Evolutionary conservation across 2,888 invertebrate species (phyloP), one percentile per base, ranked within the genome.

Genomic region (Pristionchus mayeri): DNA sequence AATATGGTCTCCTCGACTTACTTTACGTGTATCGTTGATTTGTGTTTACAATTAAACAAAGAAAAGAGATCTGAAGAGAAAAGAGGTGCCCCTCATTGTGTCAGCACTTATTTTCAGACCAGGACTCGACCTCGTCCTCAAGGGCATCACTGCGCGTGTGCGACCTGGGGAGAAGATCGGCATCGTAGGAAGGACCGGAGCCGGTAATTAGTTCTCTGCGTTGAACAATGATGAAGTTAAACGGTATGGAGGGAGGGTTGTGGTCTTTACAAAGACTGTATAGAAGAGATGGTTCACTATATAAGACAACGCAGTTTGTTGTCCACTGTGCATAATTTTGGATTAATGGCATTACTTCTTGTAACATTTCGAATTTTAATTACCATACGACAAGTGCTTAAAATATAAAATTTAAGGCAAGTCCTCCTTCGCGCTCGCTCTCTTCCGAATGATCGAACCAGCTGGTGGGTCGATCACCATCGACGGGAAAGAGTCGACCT

Each of bases 381-480:
- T n/a, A n/a, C n/a, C n/a, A n/a, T n/a, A n/a, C n/a, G n/a, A n/a
- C n/a, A n/a, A n/a, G n/a, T 44, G 44, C 13, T 44, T 6, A 44
- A 44, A 44, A 44, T 44, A 13, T 9, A 13, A 44, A 13, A 44
- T 85, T 84, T 24, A 85, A 90, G 97, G 97, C 90, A 97, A 97
- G 94, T 96, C 96, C 84, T 97, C 97, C 89, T 95, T 97, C 92
- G 97, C 97, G 3, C 94, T 97, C 81, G 95, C 96, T 0, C 94
- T 97, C 57, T 97, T 97, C 95, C 96, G 97, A 93, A 96, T 97
- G 91, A 96, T 97, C 88, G 97, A 97, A 93, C 86, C 93, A 0
- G 95, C 96, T 85, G 91, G 88, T 27, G 97, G 97, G 37, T 94
- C 95, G 89, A 97, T 97, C 90, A 93, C 95, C 84, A 96, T 97